Percentiles rank a stretch among this genome's conserved stretches.
These are phyloP conservation scores for Hydractinia echinata DNA, from an alignment of 30 jellyfish, hydroid and myxozoan species.

Conservation along the genomic window DNA sequence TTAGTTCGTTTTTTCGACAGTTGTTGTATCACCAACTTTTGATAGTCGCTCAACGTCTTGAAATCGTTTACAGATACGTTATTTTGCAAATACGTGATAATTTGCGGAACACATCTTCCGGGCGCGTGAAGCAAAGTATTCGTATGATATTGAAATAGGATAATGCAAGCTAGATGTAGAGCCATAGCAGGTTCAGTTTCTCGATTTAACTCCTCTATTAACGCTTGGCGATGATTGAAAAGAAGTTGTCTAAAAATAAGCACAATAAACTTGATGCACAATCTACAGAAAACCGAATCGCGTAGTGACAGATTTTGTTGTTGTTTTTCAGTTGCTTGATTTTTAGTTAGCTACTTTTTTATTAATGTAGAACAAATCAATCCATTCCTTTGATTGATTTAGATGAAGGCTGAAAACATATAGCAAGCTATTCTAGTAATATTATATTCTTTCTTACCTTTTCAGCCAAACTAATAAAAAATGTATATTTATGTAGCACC, in stretches of 20 bases:
- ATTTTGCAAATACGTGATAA: conserved; percentile 41
- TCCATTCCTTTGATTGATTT: too few relatives aligned
- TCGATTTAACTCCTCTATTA: conserved; percentile 56
- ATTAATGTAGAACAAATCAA: too few relatives aligned
- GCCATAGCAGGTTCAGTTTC: conserved; percentile 94
- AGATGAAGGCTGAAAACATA: too few relatives aligned
- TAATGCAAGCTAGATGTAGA: conserved; percentile 55
- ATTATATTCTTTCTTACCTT: too few relatives aligned
- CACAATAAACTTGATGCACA: too few relatives aligned
- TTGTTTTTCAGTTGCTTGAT: too few relatives aligned
- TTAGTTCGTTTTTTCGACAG: conserved; percentile 33
- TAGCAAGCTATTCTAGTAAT: too few relatives aligned
- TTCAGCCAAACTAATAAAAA: too few relatives aligned
- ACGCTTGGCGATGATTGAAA: conserved; percentile 81
- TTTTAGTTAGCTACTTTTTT: too few relatives aligned
- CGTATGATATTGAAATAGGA: conserved; percentile 49
- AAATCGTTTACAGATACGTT: conserved; percentile 43
- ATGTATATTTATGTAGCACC: too few relatives aligned
- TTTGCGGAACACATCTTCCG: conserved; percentile 82
- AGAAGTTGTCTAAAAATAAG: conserved; percentile 52
- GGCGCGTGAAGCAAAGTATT: conserved; percentile 70
- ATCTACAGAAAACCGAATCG: too few relatives aligned
- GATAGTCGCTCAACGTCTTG: conserved; percentile 55
- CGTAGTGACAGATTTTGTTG: too few relatives aligned
- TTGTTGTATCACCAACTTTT: conserved; percentile 59